Conservation (phyloP, 2,888 invertebrate species). For the Lomographa bimaculata region DNA sequence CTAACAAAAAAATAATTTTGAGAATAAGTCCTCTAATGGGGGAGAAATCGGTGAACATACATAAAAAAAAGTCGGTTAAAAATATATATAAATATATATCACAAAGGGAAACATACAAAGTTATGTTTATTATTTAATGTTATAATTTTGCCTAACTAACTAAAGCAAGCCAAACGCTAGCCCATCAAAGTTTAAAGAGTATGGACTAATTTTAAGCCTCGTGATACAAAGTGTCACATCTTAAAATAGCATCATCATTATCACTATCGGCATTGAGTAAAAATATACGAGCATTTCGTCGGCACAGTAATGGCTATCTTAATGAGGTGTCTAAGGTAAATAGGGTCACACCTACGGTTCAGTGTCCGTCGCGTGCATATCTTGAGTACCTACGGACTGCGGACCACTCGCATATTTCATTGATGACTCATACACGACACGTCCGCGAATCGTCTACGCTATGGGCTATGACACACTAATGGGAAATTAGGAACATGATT, state of each 20-base stretch:
- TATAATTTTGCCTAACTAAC: no score
- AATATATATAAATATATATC: no score
- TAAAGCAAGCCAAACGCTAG: no score
- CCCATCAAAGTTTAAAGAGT: no score
- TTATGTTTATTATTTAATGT: no score
- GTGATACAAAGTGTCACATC: no score
- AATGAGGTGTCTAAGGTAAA: constrained; percentile 42
- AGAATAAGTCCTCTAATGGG: no score
- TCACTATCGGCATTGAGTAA: not conserved
- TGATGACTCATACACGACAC: constrained; percentile 47
- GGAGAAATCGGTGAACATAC: no score
- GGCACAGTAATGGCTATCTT: constrained; percentile 33
- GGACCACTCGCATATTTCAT: constrained; percentile 40
- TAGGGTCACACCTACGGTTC: constrained; percentile 48
- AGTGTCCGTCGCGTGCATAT: constrained; percentile 49
- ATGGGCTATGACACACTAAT: constrained; percentile 24
- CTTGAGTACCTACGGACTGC: constrained; percentile 34
- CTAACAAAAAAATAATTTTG: no score
- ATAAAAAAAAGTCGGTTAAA: no score
- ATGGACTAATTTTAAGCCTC: no score
- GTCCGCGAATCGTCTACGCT: constrained; percentile 33
- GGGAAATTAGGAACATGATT: constrained; percentile 24
- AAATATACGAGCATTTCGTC: constrained; percentile 18
- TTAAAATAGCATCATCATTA: not conserved
- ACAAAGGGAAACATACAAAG: no score